Evolutionary conservation across 92 coral and sea anemone species (phyloP).

Genomic region (Porites rus): DNA sequence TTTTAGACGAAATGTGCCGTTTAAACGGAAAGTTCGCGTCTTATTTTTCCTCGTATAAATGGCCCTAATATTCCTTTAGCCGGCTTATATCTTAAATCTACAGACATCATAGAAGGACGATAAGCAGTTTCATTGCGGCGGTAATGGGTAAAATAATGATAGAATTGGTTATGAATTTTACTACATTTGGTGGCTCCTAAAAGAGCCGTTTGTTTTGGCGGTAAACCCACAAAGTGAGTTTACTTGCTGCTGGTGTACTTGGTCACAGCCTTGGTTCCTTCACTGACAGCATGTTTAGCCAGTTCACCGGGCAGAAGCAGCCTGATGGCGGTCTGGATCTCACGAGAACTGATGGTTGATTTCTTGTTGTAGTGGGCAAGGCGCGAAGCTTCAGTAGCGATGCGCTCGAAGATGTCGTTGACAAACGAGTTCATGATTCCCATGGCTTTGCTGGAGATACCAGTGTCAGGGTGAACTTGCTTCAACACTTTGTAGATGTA

Average conservation of each 20-base stretch:
- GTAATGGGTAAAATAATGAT: no score
- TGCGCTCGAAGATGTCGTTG: conserved; percentile 86
- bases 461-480: conserved; percentile 97
- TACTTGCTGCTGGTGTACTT: conserved; percentile 99
- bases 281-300: conserved; percentile 92
- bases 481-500: conserved; percentile 91
- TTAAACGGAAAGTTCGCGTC: no score
- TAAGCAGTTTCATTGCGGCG: no score
- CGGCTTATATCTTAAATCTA: no score
- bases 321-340: conserved; percentile 80
- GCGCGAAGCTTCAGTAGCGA: conserved; percentile 83
- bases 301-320: conserved; percentile 89
- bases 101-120: no score
- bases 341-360: conserved; percentile 89
- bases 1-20: no score
- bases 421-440: conserved; percentile 94
- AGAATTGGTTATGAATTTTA: no score
- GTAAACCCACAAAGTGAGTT: conserved; percentile 25
- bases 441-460: conserved; percentile 96
- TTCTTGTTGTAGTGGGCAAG: conserved; percentile 88
- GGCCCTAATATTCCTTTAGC: no score
- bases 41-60: no score
- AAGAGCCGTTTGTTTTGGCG: no score
- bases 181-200: no score
- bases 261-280: conserved; percentile 98